Percentiles rank a stretch among this genome's conserved stretches.
phyloP scores from a whole-genome alignment of 2,113 vertebrate species.

The Campylomormyrus numenius region DNA sequence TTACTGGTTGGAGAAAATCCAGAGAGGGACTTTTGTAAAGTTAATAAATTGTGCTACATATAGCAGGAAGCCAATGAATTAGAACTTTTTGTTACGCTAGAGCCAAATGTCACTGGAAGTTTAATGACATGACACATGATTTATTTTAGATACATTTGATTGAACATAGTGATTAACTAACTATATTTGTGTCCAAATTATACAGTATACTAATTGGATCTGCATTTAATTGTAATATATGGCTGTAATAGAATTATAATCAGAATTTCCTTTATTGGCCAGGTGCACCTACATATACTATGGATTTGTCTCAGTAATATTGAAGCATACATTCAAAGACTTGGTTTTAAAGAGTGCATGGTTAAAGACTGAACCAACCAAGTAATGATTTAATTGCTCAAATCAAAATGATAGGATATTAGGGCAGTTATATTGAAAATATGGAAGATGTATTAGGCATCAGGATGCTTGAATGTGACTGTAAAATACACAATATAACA shows the following conservation, averaged over 20 bases:
- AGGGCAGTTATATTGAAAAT: not conserved
- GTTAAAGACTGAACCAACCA: not conserved
- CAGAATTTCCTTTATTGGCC: not conserved
- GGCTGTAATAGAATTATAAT: not conserved
- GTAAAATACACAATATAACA: not conserved
- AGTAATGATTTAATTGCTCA: not conserved
- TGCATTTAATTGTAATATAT: not conserved
- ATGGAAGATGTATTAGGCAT: not conserved
- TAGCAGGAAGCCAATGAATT: conserved; percentile 32
- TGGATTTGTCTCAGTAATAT: not conserved
- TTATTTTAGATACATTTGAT: not conserved
- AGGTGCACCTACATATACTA: not conserved
- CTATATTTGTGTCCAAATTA: not conserved
- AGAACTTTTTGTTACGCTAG: not conserved
- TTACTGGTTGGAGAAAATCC: conserved; percentile 73
- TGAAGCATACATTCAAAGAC: not conserved
- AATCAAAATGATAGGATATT: not conserved
- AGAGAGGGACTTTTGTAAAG: conserved; percentile 73
- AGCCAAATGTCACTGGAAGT: not conserved
- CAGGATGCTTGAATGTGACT: not conserved
- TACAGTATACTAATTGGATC: not conserved
- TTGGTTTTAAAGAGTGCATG: no score
- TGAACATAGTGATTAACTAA: not conserved
- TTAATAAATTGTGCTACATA: conserved; percentile 56
- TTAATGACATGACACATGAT: not conserved